Evolutionary conservation across 2,888 invertebrate genomes (phyloP).

Genomic region (Sarcophaga rosellei): DNA sequence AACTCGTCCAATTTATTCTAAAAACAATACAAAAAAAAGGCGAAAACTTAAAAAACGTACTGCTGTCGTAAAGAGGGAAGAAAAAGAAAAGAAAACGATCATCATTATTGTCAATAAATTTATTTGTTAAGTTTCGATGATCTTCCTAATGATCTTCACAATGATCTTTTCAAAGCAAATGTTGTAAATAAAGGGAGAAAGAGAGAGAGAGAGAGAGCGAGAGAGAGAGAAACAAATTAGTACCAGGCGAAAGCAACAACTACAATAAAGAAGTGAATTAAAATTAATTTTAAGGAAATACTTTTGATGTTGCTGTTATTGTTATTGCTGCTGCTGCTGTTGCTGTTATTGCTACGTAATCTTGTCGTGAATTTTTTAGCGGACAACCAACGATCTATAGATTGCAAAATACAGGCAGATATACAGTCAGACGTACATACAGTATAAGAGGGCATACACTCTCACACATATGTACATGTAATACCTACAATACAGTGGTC

Average conservation of each 20-base stretch:
- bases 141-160: constrained; percentile 20
- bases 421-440: not conserved
- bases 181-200: constrained; percentile 11
- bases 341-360: constrained; percentile 31
- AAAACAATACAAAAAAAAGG: not conserved
- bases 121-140: no score
- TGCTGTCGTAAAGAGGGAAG: not conserved
- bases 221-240: no score
- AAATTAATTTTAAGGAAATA: constrained; percentile 66
- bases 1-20: constrained; percentile 62
- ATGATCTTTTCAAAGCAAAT: constrained; percentile 54
- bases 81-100: constrained; percentile 3
- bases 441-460: not conserved
- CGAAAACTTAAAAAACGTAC: not conserved
- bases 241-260: not conserved
- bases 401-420: constrained; percentile 45
- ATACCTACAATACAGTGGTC: constrained; percentile 27
- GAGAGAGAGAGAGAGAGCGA: constrained; percentile 1
- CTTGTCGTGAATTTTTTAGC: constrained; percentile 40
- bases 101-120: no score
- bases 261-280: constrained; percentile 15
- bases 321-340: constrained; percentile 34
- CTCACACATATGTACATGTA: constrained; percentile 17
- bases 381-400: constrained; percentile 17
- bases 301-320: constrained; percentile 51